Conservation (phyloP, 2,888 invertebrate species). For the Dynastes tityus region DNA sequence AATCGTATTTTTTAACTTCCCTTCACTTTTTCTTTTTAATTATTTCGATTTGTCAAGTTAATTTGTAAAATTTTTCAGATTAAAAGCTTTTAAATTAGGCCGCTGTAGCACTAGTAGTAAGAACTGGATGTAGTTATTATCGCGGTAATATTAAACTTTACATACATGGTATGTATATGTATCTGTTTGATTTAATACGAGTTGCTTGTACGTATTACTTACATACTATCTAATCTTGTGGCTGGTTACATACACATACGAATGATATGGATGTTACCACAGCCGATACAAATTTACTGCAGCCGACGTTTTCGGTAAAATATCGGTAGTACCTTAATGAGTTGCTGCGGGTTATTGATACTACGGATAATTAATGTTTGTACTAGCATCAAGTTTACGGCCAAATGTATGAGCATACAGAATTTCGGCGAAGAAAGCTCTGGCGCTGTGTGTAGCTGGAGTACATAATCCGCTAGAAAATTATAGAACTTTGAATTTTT, state of each 20-base stretch:
- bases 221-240: too few relatives aligned
- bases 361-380: neutral
- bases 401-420: neutral
- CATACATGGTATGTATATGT: too few relatives aligned
- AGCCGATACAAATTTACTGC: neutral
- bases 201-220: too few relatives aligned
- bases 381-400: neutral
- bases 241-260: neutral
- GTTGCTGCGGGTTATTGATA: slow-evolving; percentile 11
- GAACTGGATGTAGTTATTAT: too few relatives aligned
- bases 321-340: neutral
- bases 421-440: neutral
- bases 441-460: neutral
- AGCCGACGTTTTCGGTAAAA: neutral
- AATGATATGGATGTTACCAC: neutral
- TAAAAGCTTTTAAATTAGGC: too few relatives aligned
- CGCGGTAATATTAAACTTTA: too few relatives aligned
- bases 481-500: neutral
- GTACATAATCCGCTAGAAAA: neutral
- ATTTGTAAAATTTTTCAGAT: too few relatives aligned
- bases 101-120: too few relatives aligned
- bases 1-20: too few relatives aligned
- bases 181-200: too few relatives aligned
- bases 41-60: too few relatives aligned
- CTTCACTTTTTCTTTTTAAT: too few relatives aligned